These are phyloP conservation scores for Hyaena hyaena DNA, from an alignment of 2,113 vertebrate genomes.

Conservation along the genomic window DNA sequence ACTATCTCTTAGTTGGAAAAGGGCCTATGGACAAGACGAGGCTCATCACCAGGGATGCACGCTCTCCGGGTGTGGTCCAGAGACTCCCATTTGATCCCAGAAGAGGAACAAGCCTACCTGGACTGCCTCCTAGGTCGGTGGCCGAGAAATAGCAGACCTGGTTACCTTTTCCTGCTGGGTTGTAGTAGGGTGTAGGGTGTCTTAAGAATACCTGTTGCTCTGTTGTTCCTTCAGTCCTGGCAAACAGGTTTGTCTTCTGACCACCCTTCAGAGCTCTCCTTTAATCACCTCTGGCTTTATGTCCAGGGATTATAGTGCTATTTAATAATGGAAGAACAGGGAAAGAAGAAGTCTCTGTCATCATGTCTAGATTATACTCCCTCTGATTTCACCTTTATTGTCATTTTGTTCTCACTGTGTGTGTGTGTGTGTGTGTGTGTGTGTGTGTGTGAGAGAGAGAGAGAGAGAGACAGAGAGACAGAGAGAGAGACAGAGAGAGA, in stretches of 20 bases:
- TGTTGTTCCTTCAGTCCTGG: background rate
- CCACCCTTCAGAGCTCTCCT: background rate
- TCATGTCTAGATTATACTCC: background rate
- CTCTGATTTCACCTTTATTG: constrained; percentile 16
- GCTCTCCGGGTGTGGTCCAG: background rate
- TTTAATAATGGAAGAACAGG: background rate
- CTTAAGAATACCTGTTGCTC: background rate
- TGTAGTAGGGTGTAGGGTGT: background rate
- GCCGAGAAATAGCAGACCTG: background rate
- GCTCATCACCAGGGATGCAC: background rate
- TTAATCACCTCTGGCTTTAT: background rate
- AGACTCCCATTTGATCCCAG: background rate
- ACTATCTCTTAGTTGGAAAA: background rate
- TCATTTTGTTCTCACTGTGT: background rate
- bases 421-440: background rate
- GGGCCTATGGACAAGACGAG: too few species aligned
- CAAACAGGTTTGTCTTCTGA: background rate
- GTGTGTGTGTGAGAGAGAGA: background rate
- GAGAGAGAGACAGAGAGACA: background rate
- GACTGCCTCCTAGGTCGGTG: background rate
- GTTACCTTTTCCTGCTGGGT: background rate
- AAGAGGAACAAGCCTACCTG: background rate
- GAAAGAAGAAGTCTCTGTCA: background rate
- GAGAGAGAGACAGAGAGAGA: background rate
- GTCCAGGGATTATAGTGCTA: background rate